Evolutionary conservation across 2,888 invertebrate species (phyloP).

Genomic region (Trichacis sp.): DNA sequence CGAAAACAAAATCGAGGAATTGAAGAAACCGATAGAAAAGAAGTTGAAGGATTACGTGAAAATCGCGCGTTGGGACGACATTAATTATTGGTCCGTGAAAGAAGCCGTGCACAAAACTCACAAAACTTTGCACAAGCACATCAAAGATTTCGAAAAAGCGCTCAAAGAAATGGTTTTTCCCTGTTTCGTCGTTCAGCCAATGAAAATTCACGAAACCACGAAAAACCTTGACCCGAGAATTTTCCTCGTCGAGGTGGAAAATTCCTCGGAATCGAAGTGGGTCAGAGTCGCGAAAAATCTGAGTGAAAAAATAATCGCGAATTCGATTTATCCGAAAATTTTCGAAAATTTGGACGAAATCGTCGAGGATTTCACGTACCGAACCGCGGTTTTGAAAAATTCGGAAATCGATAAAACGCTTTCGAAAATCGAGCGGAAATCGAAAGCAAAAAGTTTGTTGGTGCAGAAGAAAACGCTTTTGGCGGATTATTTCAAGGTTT

Average conservation of each 20-base stretch:
- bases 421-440: conserved; percentile 80
- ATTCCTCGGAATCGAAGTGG: background rate
- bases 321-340: conserved; percentile 73
- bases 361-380: conserved; percentile 76
- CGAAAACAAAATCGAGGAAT: conserved; percentile 74
- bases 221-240: background rate
- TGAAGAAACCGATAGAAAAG: conserved; percentile 88
- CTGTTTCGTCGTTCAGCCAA: conserved; percentile 63
- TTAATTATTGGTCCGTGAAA: conserved; percentile 93
- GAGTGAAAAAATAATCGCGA: conserved; percentile 75
- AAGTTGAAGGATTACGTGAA: conserved; percentile 93
- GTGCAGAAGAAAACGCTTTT: conserved; percentile 88
- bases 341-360: conserved; percentile 77
- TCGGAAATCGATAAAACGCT: conserved; percentile 71
- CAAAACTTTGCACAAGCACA: conserved; percentile 85
- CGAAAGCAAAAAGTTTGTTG: conserved; percentile 83
- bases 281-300: conserved; percentile 72
- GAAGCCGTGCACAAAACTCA: conserved; percentile 91
- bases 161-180: conserved; percentile 57
- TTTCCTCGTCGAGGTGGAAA: background rate
- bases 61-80: conserved; percentile 94
- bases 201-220: conserved; percentile 25
- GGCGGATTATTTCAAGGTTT: conserved; percentile 85
- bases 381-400: conserved; percentile 76
- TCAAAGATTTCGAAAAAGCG: conserved; percentile 84